These are phyloP conservation scores for Hyphantria cunea DNA, from an alignment of 1,140 invertebrate genomes.

Conservation along the genomic window DNA sequence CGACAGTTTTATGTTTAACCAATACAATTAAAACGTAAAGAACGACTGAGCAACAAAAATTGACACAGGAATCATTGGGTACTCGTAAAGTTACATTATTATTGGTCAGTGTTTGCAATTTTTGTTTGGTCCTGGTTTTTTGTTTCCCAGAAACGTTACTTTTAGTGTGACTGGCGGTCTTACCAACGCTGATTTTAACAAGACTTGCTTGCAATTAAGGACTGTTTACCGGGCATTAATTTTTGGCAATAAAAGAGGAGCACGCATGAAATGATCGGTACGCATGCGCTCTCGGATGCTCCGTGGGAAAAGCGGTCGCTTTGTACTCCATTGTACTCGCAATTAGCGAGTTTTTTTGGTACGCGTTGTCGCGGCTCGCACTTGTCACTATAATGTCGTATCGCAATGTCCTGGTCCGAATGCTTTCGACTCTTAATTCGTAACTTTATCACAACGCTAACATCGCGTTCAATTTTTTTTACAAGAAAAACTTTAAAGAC, in stretches of 20 bases:
- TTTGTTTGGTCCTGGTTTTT: slow-evolving; percentile 50
- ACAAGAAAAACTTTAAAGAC: not conserved
- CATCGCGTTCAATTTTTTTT: slow-evolving; percentile 13
- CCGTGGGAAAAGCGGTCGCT: slow-evolving; percentile 77
- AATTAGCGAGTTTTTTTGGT: slow-evolving; percentile 73
- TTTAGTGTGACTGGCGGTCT: slow-evolving; percentile 45
- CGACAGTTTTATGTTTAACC: slow-evolving; percentile 42
- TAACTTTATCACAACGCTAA: slow-evolving; percentile 44
- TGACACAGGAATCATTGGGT: slow-evolving; percentile 40
- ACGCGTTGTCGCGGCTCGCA: slow-evolving; percentile 52
- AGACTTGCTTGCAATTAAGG: slow-evolving; percentile 67
- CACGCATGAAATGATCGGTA: slow-evolving; percentile 70
- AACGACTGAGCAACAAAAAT: slow-evolving; percentile 39
- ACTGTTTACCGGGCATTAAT: slow-evolving; percentile 78
- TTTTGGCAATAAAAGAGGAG: slow-evolving; percentile 80
- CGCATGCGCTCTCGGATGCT: slow-evolving; percentile 56
- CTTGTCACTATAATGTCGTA: slow-evolving; percentile 70
- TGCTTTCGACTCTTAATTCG: slow-evolving; percentile 63
- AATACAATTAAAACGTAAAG: slow-evolving; percentile 71
- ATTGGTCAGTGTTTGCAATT: slow-evolving; percentile 58
- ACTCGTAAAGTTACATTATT: slow-evolving; percentile 59
- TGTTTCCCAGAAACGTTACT: slow-evolving; percentile 50
- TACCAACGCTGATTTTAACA: slow-evolving; percentile 42
- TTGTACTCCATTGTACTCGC: slow-evolving; percentile 74
- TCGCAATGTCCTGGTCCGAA: slow-evolving; percentile 64